Evolutionary conservation across 2,797 vertebrate species (phyloP).

Genomic region (Esox lucius): DNA sequence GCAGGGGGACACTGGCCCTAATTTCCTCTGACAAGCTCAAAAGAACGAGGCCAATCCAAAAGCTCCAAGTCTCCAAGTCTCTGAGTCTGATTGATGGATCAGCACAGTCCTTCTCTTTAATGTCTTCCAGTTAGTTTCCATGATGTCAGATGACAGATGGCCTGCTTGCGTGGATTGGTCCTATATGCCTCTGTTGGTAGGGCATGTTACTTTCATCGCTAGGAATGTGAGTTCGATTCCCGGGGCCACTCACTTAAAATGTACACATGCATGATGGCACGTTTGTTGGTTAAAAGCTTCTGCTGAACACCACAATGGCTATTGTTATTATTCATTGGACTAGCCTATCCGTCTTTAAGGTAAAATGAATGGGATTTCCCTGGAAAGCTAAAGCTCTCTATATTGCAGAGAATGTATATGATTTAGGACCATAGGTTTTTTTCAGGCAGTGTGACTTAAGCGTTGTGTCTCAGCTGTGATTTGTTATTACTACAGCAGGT

Average conservation of each 20-base stretch:
- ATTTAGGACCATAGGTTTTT: not conserved
- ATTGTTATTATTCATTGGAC: not conserved
- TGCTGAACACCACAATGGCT: too few species aligned
- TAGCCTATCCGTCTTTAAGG: not conserved
- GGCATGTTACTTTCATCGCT: too few species aligned
- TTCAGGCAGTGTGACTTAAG: not conserved
- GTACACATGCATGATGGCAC: too few species aligned
- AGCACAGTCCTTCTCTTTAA: not conserved
- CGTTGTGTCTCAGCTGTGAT: not conserved
- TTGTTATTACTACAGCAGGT: not conserved
- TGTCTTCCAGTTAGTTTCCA: not conserved
- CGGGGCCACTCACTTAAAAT: too few species aligned
- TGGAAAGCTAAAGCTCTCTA: not conserved
- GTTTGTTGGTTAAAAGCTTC: too few species aligned
- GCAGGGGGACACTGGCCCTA: constrained; percentile 15
- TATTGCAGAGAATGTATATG: not conserved
- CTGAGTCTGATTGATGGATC: not conserved
- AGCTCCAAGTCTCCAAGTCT: not conserved
- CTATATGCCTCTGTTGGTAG: too few species aligned
- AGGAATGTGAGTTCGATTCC: too few species aligned
- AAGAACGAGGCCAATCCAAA: constrained; percentile 13
- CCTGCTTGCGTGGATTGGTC: not conserved
- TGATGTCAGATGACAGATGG: constrained; percentile 1
- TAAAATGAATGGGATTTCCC: not conserved
- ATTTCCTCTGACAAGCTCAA: constrained; percentile 25